These are phyloP conservation scores for Nothocercus julius DNA, from an alignment of 2,113 vertebrate species.

Conservation along the genomic window DNA sequence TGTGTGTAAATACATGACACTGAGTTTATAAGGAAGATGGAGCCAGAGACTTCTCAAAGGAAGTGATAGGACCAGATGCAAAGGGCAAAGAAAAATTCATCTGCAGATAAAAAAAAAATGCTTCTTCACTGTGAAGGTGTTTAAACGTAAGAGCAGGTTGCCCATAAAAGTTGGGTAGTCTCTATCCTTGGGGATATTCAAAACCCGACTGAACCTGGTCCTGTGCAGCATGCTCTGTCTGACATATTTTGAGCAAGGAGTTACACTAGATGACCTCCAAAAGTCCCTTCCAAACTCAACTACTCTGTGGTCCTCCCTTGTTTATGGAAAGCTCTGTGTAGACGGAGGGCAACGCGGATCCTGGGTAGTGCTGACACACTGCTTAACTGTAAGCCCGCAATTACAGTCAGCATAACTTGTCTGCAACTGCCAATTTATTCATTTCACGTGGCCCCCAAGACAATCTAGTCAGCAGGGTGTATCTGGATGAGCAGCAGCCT, in stretches of 20 bases:
- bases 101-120: neutral
- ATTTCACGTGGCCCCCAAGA: neutral
- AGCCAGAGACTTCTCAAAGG: neutral
- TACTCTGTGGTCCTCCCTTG: neutral
- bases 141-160: neutral
- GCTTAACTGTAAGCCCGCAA: neutral
- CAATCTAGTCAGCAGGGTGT: neutral
- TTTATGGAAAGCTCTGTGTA: neutral
- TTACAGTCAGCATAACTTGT: neutral
- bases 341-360: neutral
- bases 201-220: neutral
- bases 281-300: neutral
- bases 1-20: neutral
- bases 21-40: neutral
- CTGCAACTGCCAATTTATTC: neutral
- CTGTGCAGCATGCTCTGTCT: neutral
- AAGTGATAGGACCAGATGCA: neutral
- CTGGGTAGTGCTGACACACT: neutral
- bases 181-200: neutral
- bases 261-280: neutral
- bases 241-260: neutral
- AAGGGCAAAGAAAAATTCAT: accelerated
- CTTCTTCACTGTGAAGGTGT: accelerated
- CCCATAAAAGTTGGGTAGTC: neutral
- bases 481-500: neutral